Conservation (phyloP, 2,797 vertebrate genomes). For the Sebastes variabilis region DNA sequence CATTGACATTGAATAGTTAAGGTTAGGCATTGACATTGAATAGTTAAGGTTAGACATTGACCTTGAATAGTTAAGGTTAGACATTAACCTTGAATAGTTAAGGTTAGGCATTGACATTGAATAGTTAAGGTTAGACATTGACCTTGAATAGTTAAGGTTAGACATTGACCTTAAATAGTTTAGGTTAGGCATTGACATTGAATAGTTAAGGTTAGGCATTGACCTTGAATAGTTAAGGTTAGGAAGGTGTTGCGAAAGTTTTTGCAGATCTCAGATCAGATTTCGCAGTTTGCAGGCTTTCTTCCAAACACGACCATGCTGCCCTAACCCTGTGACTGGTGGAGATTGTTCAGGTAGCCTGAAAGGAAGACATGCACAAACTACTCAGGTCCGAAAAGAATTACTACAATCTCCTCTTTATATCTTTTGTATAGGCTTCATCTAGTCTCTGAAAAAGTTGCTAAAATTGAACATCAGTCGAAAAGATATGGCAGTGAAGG, state of each 20-base stretch:
- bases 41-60: too few relatives aligned
- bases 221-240: too few relatives aligned
- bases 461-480: background rate
- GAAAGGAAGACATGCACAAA: background rate
- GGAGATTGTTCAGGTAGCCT: background rate
- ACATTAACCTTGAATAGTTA: rapidly evolving
- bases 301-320: background rate
- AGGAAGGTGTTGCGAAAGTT: too few relatives aligned
- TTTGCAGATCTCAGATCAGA: too few relatives aligned
- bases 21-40: too few relatives aligned
- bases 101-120: rapidly evolving
- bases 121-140: too few relatives aligned
- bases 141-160: too few relatives aligned
- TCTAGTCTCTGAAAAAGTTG: background rate
- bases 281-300: too few relatives aligned
- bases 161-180: rapidly evolving
- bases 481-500: background rate
- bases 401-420: background rate
- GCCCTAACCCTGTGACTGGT: background rate
- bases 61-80: too few relatives aligned
- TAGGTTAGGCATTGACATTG: rapidly evolving
- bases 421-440: background rate
- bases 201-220: too few relatives aligned
- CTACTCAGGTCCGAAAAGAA: background rate
- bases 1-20: too few relatives aligned